Conservation (phyloP, 2,113 vertebrate species). For the Dasypus novemcinctus region DNA sequence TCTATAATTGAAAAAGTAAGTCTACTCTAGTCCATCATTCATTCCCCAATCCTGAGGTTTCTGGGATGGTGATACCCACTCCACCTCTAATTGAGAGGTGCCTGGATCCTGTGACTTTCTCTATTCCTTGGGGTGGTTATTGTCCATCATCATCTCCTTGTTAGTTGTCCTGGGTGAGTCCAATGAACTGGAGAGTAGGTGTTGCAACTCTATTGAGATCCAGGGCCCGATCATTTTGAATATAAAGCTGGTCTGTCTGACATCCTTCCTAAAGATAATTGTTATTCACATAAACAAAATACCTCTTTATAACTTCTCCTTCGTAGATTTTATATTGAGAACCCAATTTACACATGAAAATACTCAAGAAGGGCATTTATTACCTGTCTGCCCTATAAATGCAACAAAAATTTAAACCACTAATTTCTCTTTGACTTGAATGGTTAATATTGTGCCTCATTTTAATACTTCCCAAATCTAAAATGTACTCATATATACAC, state of each 20-base stretch:
- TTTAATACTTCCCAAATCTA: constrained; percentile 30
- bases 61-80: too few species aligned
- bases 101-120: too few species aligned
- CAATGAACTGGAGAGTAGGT: too few species aligned
- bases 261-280: background rate
- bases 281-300: background rate
- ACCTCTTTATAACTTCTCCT: background rate
- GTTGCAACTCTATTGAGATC: too few species aligned
- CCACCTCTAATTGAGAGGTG: too few species aligned
- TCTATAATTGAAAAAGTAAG: too few species aligned
- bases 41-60: too few species aligned
- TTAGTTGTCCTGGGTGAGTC: too few species aligned
- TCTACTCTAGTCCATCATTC: too few species aligned
- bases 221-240: constrained; percentile 3
- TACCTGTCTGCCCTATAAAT: background rate
- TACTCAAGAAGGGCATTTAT: background rate
- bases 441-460: background rate
- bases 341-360: background rate
- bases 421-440: constrained; percentile 12
- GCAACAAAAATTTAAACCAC: constrained; percentile 12
- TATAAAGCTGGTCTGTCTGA: background rate
- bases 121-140: too few species aligned
- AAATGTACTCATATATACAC: background rate
- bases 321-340: background rate
- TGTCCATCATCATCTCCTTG: too few species aligned